Evolutionary conservation across 2,797 vertebrate genomes (phyloP).

Genomic region (Anguilla megastoma): DNA sequence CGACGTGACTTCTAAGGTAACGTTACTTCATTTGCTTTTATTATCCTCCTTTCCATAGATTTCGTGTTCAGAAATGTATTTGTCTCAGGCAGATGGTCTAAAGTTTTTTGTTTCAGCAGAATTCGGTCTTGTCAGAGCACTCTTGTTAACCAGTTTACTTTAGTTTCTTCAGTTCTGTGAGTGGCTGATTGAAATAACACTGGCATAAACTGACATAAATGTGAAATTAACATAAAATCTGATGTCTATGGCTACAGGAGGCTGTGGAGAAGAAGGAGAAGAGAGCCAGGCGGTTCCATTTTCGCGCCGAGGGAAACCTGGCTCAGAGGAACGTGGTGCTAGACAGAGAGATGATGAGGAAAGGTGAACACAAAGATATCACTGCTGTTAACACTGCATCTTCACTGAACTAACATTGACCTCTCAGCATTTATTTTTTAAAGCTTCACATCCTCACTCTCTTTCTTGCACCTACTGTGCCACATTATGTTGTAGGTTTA

Average conservation of each 20-base stretch:
- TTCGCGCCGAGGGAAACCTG: conserved; percentile 80
- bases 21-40: conserved; percentile 24
- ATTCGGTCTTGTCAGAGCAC: not conserved
- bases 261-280: conserved; percentile 96
- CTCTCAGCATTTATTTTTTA: not conserved
- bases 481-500: not conserved
- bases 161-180: not conserved
- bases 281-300: conserved; percentile 90
- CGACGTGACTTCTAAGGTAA: conserved; percentile 92
- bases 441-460: not conserved
- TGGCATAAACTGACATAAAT: not conserved
- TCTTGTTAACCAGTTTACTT: not conserved
- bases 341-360: conserved; percentile 88
- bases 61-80: not conserved
- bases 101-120: not conserved
- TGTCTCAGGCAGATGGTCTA: not conserved
- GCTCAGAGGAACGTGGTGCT: conserved; percentile 82
- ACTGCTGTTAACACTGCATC: too few relatives aligned
- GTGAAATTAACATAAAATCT: not conserved
- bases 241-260: conserved; percentile 72
- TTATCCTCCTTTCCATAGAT: not conserved
- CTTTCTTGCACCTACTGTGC: not conserved
- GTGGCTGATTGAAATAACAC: not conserved
- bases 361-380: conserved; percentile 71
- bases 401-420: not conserved